These are phyloP conservation scores for Drosophila nr. medialis DNA, from an alignment of 2,888 invertebrate genomes.

Conservation along the genomic window DNA sequence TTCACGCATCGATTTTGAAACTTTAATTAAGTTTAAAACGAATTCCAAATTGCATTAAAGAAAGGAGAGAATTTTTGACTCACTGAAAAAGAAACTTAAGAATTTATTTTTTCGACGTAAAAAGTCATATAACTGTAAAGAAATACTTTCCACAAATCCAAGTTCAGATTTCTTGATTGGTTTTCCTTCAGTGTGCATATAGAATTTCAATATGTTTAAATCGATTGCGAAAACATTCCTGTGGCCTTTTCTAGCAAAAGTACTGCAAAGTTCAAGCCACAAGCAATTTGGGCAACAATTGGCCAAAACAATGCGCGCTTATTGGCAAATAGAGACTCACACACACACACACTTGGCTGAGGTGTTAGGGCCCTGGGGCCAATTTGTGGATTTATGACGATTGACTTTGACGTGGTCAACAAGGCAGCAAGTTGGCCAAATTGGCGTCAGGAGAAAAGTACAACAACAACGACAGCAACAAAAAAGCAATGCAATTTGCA, in stretches of 20 bases:
- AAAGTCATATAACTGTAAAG: neutral
- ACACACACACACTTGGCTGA: constrained; percentile 19
- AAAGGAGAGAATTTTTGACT: neutral
- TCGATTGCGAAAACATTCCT: constrained; percentile 19
- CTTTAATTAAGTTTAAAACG: neutral
- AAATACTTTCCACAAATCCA: neutral
- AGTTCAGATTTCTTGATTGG: constrained; percentile 3
- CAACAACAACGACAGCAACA: constrained; percentile 8
- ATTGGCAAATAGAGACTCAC: constrained; percentile 21
- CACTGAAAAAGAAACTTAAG: neutral
- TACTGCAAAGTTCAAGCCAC: constrained; percentile 61
- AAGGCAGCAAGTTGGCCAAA: constrained; percentile 36
- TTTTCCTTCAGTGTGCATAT: neutral
- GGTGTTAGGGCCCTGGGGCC: constrained; percentile 52
- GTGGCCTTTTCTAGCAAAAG: constrained; percentile 21
- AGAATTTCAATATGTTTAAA: constrained; percentile 3
- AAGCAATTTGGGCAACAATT: constrained; percentile 65
- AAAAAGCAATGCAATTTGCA: constrained; percentile 72
- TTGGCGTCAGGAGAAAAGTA: constrained; percentile 27
- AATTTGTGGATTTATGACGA: constrained; percentile 70
- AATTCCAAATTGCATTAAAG: neutral
- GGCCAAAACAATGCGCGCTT: constrained; percentile 59
- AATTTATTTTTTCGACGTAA: neutral
- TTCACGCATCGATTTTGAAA: neutral
- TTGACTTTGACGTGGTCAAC: constrained; percentile 61